Conservation (phyloP, 2,888 invertebrate genomes). For the Clunio marinus region DNA sequence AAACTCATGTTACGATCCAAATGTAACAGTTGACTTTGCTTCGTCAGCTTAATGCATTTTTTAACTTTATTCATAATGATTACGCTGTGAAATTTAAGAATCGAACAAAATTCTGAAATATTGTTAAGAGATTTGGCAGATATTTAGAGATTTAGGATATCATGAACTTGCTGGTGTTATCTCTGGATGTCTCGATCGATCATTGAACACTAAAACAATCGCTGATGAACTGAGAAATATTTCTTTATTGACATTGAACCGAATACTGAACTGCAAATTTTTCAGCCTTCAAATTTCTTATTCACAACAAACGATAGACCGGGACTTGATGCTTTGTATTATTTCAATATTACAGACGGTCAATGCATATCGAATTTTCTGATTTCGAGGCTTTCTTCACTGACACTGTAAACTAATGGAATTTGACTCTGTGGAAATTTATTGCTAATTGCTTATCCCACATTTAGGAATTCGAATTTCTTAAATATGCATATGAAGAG, state of each 20-base stretch:
- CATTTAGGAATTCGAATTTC: neutral
- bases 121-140: neutral
- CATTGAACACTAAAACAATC: conserved; percentile 16
- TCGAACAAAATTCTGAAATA: neutral
- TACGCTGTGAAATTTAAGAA: neutral
- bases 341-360: neutral
- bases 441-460: neutral
- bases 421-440: neutral
- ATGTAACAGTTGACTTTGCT: conserved; percentile 1
- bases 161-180: neutral
- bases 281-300: neutral
- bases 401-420: neutral
- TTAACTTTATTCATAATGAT: neutral
- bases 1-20: neutral
- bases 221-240: neutral
- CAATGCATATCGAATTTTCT: conserved; percentile 3
- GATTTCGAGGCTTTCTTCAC: conserved; percentile 14
- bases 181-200: neutral
- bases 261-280: no score
- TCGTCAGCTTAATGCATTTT: neutral
- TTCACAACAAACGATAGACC: neutral
- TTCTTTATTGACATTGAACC: no score
- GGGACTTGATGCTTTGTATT: conserved; percentile 4
- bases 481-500: conserved; percentile 19
- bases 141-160: neutral